A percentile compares a stretch with the other conserved stretches of the same genome.
phyloP scores from a whole-genome alignment of 1,140 invertebrate species.

The Anoplophora glabripennis region DNA sequence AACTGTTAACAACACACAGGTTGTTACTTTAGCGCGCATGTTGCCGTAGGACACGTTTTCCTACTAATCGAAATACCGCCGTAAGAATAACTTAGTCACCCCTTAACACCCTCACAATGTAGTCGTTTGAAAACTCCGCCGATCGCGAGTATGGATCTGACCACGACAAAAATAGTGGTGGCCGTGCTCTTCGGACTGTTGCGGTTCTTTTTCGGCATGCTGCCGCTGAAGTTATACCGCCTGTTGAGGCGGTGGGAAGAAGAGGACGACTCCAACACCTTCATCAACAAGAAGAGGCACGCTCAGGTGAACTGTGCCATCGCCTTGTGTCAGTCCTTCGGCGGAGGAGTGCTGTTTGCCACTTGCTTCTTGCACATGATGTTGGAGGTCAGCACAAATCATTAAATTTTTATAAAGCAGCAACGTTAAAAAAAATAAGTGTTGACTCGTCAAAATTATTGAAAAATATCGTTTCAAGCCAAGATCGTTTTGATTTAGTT shows the following conservation, averaged over 20 bases:
- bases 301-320: constrained; percentile 38
- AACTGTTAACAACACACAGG: too few species aligned
- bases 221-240: constrained; percentile 45
- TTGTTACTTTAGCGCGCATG: background rate
- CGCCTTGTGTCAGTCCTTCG: constrained; percentile 56
- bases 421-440: too few species aligned
- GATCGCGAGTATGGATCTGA: constrained; percentile 34
- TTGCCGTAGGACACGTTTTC: background rate
- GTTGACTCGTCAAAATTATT: too few species aligned
- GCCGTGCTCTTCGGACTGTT: constrained; percentile 43
- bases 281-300: constrained; percentile 39
- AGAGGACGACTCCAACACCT: constrained; percentile 31
- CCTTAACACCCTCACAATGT: constrained; percentile 1
- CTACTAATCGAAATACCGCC: background rate
- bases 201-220: constrained; percentile 43
- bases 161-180: constrained; percentile 43
- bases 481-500: too few species aligned
- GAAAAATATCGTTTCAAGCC: too few species aligned
- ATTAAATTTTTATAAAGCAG: too few species aligned
- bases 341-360: constrained; percentile 65
- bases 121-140: constrained; percentile 1
- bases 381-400: constrained; percentile 5
- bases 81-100: background rate
- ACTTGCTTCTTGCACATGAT: constrained; percentile 67
- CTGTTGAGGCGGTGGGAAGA: constrained; percentile 38